Evolutionary conservation across 2,888 invertebrate genomes (phyloP), one percentile per base, ranked within the genome.

Genomic region (Ecliptopera silaceata): DNA sequence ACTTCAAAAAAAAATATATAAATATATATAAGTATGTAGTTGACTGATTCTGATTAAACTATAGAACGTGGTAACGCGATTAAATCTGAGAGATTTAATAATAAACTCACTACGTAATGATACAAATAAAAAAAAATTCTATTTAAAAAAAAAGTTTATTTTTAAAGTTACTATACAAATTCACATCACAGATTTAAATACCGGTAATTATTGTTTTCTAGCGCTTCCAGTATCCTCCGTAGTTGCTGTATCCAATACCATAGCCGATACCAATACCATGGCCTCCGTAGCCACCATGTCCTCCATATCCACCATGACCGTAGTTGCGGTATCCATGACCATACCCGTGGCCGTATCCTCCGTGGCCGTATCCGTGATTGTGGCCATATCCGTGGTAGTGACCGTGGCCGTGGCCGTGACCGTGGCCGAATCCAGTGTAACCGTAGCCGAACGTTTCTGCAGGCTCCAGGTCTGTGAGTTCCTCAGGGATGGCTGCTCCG

Each of bases 401-500:
- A 12, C 29, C 11, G 51, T 52, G 68, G 1, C 64, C 52, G 12
- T 59, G 59, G 39, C 12, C 54, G 0, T n/a, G n/a, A n/a, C 48
- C 43, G 5, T 39, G 18, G 13, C 47, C 42, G 39, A 31, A 18
- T 4, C 39, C 12, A 8, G 66, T 12, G 12, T 39, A 10, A 3
- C 39, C 61, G n/a, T 20, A 11, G 6, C 68, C 67, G 1, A 45
- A 34, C 3, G 69, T 54, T 54, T 79, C 77, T 1, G 64, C 64
- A 15, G 72, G 51, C 44, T 71, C 63, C 3, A 70, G 52, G 29
- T 64, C 72, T 1, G 58, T 68, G 0, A 64, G 54, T 8, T 54
- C 39, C 3, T 56, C 50, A 0, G 84, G 82, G 11, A 80, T 44
- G 20, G 79, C 79, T 34, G 71, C 65, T 0, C 75, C 72, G 63